Evolutionary conservation across 37 sponge, comb jelly and placozoan species (phyloP), one percentile per base, ranked within the genome.

Genomic region (Lycopodina hypogea): DNA sequence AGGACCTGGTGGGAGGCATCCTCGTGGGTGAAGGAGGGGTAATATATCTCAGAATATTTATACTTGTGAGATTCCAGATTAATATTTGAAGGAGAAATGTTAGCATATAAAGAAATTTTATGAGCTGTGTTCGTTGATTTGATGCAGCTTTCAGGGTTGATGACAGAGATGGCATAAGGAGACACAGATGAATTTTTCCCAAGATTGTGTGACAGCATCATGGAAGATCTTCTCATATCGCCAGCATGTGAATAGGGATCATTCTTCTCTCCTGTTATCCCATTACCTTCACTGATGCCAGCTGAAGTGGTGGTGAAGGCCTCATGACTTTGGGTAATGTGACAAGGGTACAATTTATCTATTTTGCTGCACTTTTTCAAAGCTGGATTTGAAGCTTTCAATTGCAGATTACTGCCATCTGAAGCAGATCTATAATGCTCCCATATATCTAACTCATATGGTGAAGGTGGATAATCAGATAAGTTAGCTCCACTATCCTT

Each of bases 401-500:
- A n/a, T n/a, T n/a, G n/a, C n/a, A 12, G 60, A 12, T 59, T 59
- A 6, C 28, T 18, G 4, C 28, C 60, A 59, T 23, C 6, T 59
- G 60, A 59, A 12, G 4, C 28, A 3, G 60, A 18, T 17, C 60
- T 45, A 4, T 45, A 12, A 59, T 12, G n/a, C 6, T 59, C 3
- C 60, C 60, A 28, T 18, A 59, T 12, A 9, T 39, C 24, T 23
- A 40, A 9, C 35, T 70, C 71, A 26, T 70, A 70, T 2, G 42
- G 71, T 8, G 71, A 70, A n/a, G 71, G 71, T 12, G 71, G 71
- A 24, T 70, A 70, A 7, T 22, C 23, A n/a, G 42, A 19, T 11
- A 70, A 22, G 14, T 70, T 24, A 14, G n/a, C 71, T 2, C 41
- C 28, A n/a, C 71, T 70, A 65, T 40, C 35, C n/a, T n/a, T n/a